Percentiles rank a stretch among this genome's conserved stretches.
These are phyloP conservation scores for Calephelis nemesis DNA, from an alignment of 1,140 invertebrate genomes.

Conservation along the genomic window DNA sequence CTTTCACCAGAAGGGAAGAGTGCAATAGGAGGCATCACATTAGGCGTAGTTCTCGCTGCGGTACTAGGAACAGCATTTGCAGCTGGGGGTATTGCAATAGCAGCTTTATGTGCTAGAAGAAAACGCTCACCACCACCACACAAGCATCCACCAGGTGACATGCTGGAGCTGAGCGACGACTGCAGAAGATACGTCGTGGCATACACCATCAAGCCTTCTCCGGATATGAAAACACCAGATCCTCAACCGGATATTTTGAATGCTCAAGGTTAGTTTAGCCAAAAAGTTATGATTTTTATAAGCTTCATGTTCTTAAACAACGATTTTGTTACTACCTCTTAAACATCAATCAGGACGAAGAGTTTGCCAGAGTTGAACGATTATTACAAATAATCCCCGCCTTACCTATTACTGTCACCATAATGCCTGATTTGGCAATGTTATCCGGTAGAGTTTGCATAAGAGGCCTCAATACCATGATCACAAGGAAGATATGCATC, in stretches of 20 bases:
- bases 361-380: too few relatives aligned
- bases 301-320: too few relatives aligned
- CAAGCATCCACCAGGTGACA: slow-evolving; percentile 67
- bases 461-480: not conserved
- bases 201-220: slow-evolving; percentile 68
- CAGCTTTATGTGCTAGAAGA: slow-evolving; percentile 52
- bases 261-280: slow-evolving; percentile 47
- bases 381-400: too few relatives aligned
- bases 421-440: too few relatives aligned
- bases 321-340: too few relatives aligned
- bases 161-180: slow-evolving; percentile 66
- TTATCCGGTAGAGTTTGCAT: too few relatives aligned
- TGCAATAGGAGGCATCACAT: slow-evolving; percentile 52
- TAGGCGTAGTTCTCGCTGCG: slow-evolving; percentile 60
- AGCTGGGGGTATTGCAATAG: slow-evolving; percentile 51
- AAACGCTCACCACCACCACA: slow-evolving; percentile 54
- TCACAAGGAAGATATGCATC: not conserved
- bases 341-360: too few relatives aligned
- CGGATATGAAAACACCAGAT: slow-evolving; percentile 63
- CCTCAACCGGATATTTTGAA: slow-evolving; percentile 71
- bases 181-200: slow-evolving; percentile 68
- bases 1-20: slow-evolving; percentile 56
- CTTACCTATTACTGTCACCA: too few relatives aligned
- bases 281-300: not conserved
- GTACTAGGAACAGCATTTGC: slow-evolving; percentile 49